Evolutionary conservation across 2,113 vertebrate species (phyloP).

Genomic region (Lamprologus sp.): DNA sequence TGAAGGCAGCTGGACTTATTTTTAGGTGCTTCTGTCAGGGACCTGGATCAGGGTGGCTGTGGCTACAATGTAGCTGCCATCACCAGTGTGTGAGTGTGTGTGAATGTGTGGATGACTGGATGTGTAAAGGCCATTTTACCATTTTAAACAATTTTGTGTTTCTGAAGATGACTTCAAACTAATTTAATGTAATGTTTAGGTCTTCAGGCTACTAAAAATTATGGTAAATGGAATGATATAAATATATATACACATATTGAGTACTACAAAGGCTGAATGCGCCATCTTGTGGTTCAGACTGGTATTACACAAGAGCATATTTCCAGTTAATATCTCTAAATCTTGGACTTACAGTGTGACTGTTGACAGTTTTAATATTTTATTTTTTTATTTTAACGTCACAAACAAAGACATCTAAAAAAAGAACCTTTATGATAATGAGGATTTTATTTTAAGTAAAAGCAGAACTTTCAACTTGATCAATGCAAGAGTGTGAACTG

Average conservation of each 20-base stretch:
- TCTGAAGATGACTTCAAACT: background rate
- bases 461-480: background rate
- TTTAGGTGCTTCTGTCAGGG: background rate
- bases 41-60: fast-evolving
- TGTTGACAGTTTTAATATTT: background rate
- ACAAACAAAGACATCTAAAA: background rate
- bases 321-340: background rate
- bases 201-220: background rate
- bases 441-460: background rate
- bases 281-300: background rate
- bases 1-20: background rate
- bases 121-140: background rate
- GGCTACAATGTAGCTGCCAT: background rate
- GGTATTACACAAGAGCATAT: background rate
- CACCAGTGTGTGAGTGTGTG: background rate
- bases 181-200: background rate
- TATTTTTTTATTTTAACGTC: background rate
- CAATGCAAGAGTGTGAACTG: background rate
- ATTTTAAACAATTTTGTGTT: background rate
- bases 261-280: fast-evolving
- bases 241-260: background rate
- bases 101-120: fast-evolving
- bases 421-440: background rate
- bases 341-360: background rate
- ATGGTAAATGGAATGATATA: background rate